Evolutionary conservation across 2,113 vertebrate species (phyloP), one percentile per base, ranked within the genome.

Genomic region (Anarrhichthys ocellatus): DNA sequence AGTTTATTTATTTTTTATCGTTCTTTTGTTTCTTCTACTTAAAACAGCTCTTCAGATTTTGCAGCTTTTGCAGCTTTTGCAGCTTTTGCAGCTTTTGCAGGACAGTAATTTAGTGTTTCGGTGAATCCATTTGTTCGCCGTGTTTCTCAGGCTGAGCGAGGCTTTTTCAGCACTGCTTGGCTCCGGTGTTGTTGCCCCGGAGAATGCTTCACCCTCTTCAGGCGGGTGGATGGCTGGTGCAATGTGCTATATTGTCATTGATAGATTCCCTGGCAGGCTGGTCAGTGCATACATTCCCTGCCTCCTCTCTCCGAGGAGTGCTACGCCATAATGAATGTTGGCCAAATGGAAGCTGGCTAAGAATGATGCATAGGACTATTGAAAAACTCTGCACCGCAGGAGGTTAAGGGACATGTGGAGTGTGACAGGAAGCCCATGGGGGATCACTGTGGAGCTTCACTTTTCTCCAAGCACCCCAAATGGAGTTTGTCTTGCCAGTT

Each of bases 361-460:
- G 88, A 83, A 84, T 91, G 87, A 91, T 92, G 80, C 87, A 92
- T 92, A 77, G 88, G 87, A 83, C 80, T 56, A 87, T 89, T 91
- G 87, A 88, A 88, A 61, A 88, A 61, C 81, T 67, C 72, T 71
- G 81, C 88, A 82, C 88, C 71, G 61, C 89, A 70, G 86, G 91
- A 92, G 88, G 84, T 64, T 67, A 84, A 71, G 80, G 83, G 80
- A 83, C 85, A 81, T 91, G 82, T 80, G 58, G 78, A 88, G 86
- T 88, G 85, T 91, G 91, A 94, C 90, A 91, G 89, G 65, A 87
- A 88, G 66, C 80, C 87, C 68, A 42, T 58, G 38, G 90, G 89
- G 88, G 83, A 82, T 85, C 78, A 70, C 32, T 79, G 59, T 76
- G 76, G 50, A 73, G 89, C 79, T 80, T 56, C 78, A 80, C 59